Percentiles rank a stretch among this genome's conserved stretches.
Conservation (phyloP, 2,888 invertebrate genomes). For the Sclerodermus sp. region DNA sequence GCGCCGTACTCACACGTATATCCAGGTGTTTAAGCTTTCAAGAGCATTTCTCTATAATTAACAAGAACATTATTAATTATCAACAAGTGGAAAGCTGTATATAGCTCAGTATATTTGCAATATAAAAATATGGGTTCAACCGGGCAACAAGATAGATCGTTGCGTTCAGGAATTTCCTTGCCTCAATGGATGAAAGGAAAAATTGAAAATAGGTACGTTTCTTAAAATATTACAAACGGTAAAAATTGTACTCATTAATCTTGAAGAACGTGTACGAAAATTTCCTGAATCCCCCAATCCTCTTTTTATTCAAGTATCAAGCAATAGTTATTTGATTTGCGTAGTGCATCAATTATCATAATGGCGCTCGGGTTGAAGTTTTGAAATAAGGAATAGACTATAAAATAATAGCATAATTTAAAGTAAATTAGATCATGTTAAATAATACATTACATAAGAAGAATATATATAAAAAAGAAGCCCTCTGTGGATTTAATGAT, state of each 20-base stretch:
- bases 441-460: no score
- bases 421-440: no score
- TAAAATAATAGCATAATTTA: no score
- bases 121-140: conserved; percentile 44
- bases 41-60: neutral
- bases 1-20: no score
- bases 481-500: no score
- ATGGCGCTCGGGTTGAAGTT: no score
- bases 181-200: conserved; percentile 77
- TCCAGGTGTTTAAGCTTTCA: conserved; percentile 3
- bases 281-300: no score
- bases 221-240: neutral
- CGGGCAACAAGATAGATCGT: conserved; percentile 45
- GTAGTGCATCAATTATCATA: no score
- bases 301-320: no score
- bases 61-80: neutral
- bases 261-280: neutral
- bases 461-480: no score
- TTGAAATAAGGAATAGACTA: no score
- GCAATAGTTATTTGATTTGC: no score
- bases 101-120: conserved; percentile 9
- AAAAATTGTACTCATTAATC: neutral
- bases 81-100: neutral
- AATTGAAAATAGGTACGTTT: conserved; percentile 62
- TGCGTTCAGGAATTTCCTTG: conserved; percentile 62